phyloP scores from a whole-genome alignment of 1,140 invertebrate genomes.

The Drosophila eugracilis region DNA sequence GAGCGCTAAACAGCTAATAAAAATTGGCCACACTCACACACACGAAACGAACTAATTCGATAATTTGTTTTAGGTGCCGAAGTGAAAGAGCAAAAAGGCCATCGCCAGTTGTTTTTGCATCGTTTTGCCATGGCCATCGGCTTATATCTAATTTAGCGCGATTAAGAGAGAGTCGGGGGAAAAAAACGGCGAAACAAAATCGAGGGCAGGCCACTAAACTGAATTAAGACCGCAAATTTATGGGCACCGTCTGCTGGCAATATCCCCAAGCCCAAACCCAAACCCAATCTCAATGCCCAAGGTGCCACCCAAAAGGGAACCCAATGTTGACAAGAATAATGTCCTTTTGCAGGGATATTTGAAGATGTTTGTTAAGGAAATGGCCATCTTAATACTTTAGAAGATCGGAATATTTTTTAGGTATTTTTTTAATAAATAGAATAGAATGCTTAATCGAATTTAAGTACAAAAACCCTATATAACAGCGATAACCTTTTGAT shows the following conservation, averaged over 20 bases:
- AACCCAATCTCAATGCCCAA: slow-evolving; percentile 6
- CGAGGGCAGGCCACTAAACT: slow-evolving; percentile 52
- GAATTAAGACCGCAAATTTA: slow-evolving; percentile 73
- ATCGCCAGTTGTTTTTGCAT: slow-evolving; percentile 23
- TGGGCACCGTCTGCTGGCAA: slow-evolving; percentile 36
- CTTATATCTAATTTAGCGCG: slow-evolving; percentile 47
- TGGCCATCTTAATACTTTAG: neutral
- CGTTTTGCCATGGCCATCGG: slow-evolving; percentile 14
- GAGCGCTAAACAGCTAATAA: slow-evolving; percentile 67
- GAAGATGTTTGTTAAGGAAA: neutral
- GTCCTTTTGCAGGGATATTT: slow-evolving; percentile 21
- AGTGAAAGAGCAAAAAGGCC: slow-evolving; percentile 37
- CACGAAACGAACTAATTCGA: slow-evolving; percentile 71
- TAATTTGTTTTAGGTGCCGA: slow-evolving; percentile 61
- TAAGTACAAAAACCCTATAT: too few relatives aligned
- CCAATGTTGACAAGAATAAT: slow-evolving; percentile 44
- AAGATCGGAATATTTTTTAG: neutral
- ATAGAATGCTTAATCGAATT: too few relatives aligned
- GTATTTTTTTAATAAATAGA: too few relatives aligned
- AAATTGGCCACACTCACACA: slow-evolving; percentile 57
- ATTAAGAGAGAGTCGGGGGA: slow-evolving; percentile 21
- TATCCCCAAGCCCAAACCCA: neutral
- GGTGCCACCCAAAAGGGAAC: slow-evolving; percentile 3
- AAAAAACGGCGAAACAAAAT: slow-evolving; percentile 42
- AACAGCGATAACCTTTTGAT: too few relatives aligned